Base-by-base conservation (phyloP, 2,888 invertebrate species). In the Troides helena region DNA sequence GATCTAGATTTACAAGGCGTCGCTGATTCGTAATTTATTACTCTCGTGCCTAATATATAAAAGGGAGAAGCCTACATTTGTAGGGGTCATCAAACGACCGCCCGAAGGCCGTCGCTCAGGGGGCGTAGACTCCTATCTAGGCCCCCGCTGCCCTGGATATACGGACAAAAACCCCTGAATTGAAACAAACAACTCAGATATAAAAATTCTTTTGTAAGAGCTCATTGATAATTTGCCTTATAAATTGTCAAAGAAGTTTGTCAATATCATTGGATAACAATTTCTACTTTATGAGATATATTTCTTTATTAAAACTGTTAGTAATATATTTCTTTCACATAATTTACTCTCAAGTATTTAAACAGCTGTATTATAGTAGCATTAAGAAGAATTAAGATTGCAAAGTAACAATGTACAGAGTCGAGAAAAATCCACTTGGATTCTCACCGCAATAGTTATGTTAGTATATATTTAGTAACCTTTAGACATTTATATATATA, bases 41-140 rank as follows among this genome's bases (percentile, higher is more conserved):
- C 53, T 25, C 60, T 59, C 63, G 63, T 59, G 25, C 61, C 60
- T 65, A 64, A 66, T 67, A 65, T 59, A 60, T 64, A 63, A 21
- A 7, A 50, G 43, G 59, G 30, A 66, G 64, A 66, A 61, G 61
- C 57, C 68, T 69, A 71, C 69, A 73, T 72, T 72, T 74, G 71
- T 69, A 72, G 75, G 69, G 78, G 76, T 75, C 78, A 75, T 74
- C 72, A 77, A 71, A 74, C 75, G 78, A 75, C 77, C 78, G 75
- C 72, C 23, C 63, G 67, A 71, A 73, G 78, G 78, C 75, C 78
- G 72, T 77, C 75, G 74, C 71, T 73, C 74, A 60, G 72, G 72
- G 76, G 75, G 75, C 71, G 72, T 74, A 64, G 68, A 68, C 68
- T 43, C 64, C 60, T 43, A 25, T n/a, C 53, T 23, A 43, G 62